Conservation (phyloP, 1,140 invertebrate genomes). For the Eciton burchellii region DNA sequence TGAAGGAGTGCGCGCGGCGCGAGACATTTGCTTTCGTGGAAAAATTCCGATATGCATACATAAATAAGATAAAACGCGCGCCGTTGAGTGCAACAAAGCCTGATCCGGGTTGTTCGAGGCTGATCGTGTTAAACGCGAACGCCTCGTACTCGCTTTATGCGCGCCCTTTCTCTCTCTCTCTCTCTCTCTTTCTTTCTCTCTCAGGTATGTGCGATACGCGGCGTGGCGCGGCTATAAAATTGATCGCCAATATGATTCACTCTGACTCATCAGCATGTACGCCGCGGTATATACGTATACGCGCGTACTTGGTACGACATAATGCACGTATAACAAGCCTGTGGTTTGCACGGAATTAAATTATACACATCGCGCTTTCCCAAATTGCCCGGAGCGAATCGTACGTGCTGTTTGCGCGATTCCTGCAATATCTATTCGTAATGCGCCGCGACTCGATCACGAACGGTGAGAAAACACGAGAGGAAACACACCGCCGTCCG, state of each 20-base stretch:
- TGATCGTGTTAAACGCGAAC: conserved; percentile 2
- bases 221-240: conserved; percentile 40
- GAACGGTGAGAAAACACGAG: conserved; percentile 40
- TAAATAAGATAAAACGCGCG: not conserved
- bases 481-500: conserved; percentile 6
- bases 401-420: conserved; percentile 21
- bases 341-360: conserved; percentile 60
- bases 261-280: conserved; percentile 58
- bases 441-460: conserved; percentile 28
- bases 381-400: conserved; percentile 50
- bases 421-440: conserved; percentile 33
- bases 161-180: too few relatives aligned
- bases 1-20: not conserved
- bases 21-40: not conserved
- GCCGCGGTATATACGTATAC: conserved; percentile 20
- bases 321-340: conserved; percentile 57
- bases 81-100: conserved; percentile 4
- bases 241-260: conserved; percentile 61
- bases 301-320: conserved; percentile 54
- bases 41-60: not conserved
- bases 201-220: not conserved
- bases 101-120: not conserved
- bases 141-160: conserved; percentile 6
- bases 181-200: too few relatives aligned
- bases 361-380: conserved; percentile 60